Conservation (phyloP, 2,113 vertebrate species). For the Ctenodactylus gundi region DNA sequence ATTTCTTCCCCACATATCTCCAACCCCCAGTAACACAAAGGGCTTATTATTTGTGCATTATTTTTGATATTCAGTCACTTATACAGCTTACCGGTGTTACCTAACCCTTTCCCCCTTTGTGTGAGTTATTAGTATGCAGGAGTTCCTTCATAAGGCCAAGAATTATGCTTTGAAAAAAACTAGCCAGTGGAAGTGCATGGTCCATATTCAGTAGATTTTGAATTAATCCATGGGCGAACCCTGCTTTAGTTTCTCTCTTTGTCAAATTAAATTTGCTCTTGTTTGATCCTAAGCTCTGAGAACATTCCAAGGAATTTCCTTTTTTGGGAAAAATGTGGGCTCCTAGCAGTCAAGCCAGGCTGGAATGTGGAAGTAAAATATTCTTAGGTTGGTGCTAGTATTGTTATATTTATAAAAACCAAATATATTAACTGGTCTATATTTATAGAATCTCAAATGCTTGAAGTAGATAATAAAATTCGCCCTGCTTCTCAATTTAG, state of each 20-base stretch:
- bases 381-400: constrained; percentile 27
- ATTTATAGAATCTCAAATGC: constrained; percentile 48
- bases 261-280: not conserved
- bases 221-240: not conserved
- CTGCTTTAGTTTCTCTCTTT: constrained; percentile 22
- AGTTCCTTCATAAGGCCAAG: not conserved
- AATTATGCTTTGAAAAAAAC: not conserved
- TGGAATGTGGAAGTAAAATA: constrained; percentile 38
- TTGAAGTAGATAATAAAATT: constrained; percentile 39
- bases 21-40: not conserved
- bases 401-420: constrained; percentile 48
- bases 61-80: not conserved
- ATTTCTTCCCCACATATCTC: not conserved
- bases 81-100: not conserved
- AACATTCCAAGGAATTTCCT: constrained; percentile 50
- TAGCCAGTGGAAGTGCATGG: not conserved
- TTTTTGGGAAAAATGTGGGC: constrained; percentile 29
- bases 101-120: not conserved
- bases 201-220: not conserved
- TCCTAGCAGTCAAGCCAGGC: not conserved
- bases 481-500: constrained; percentile 20
- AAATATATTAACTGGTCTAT: constrained; percentile 38
- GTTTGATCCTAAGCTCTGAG: constrained; percentile 30
- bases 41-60: not conserved
- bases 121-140: not conserved